phyloP scores from a whole-genome alignment of 2,888 invertebrate species.

The Craniophora ligustri region DNA sequence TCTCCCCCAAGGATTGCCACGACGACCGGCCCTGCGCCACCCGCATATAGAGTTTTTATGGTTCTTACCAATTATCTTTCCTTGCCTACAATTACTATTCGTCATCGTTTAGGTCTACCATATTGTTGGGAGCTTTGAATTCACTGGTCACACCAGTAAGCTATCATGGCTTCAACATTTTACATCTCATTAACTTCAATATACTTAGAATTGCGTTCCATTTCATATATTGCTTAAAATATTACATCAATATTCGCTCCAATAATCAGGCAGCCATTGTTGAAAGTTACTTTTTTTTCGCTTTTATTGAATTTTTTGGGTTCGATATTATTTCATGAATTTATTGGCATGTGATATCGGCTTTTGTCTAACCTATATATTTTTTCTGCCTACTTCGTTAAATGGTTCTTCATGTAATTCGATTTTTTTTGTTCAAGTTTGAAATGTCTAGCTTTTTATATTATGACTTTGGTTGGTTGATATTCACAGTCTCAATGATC shows the following conservation, averaged over 20 bases:
- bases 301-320: constrained; percentile 8
- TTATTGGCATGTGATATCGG: constrained; percentile 29
- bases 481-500: no score
- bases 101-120: no score
- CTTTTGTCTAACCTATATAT: constrained; percentile 10
- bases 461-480: not conserved
- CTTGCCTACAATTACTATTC: no score
- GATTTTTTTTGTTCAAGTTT: constrained; percentile 4
- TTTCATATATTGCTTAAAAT: constrained; percentile 31
- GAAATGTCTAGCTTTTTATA: not conserved
- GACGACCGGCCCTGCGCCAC: no score
- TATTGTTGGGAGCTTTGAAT: no score
- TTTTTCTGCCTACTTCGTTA: constrained; percentile 32
- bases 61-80: no score
- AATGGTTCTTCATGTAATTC: constrained; percentile 22
- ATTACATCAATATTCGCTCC: constrained; percentile 11
- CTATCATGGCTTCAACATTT: no score
- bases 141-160: no score
- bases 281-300: constrained; percentile 11
- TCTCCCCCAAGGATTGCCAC: no score
- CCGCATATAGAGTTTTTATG: no score
- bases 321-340: constrained; percentile 34
- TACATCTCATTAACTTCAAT: no score
- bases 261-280: constrained; percentile 7
- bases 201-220: constrained; percentile 2